These are phyloP conservation scores for Lapara coniferarum DNA, from an alignment of 2,888 invertebrate species.

Conservation along the genomic window DNA sequence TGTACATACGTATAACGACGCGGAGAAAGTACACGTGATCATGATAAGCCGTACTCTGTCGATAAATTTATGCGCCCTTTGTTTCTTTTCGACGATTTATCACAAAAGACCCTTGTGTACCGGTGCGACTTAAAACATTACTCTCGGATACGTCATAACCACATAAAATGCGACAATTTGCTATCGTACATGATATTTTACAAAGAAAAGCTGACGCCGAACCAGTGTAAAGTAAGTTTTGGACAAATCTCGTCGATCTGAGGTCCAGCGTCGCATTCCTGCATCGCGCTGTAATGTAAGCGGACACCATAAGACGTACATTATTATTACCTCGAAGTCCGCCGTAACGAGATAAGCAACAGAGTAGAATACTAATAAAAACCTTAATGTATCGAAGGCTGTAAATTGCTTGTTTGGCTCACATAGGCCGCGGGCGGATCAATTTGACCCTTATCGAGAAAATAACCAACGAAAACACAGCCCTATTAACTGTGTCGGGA, in stretches of 20 bases:
- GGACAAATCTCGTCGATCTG: conserved; percentile 25
- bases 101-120: conserved; percentile 67
- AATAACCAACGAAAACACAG: conserved; percentile 74
- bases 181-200: conserved; percentile 36
- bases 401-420: conserved; percentile 74
- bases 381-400: conserved; percentile 67
- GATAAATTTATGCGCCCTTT: conserved; percentile 81
- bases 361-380: conserved; percentile 66
- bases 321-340: conserved; percentile 56
- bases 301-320: conserved; percentile 39
- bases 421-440: conserved; percentile 72
- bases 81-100: conserved; percentile 79
- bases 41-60: conserved; percentile 70
- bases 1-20: conserved; percentile 55
- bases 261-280: conserved; percentile 26
- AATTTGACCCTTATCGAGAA: conserved; percentile 80
- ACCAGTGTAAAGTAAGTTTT: conserved; percentile 9
- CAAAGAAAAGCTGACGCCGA: conserved; percentile 29
- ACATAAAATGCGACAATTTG: conserved; percentile 36
- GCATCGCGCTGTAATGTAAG: conserved; percentile 39
- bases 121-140: conserved; percentile 45
- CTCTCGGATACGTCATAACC: conserved; percentile 51
- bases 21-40: conserved; percentile 77
- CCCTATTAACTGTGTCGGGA: conserved; percentile 68
- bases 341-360: conserved; percentile 63